Evolutionary conservation across 2,888 invertebrate genomes (phyloP).

Genomic region (Patella pellucida): DNA sequence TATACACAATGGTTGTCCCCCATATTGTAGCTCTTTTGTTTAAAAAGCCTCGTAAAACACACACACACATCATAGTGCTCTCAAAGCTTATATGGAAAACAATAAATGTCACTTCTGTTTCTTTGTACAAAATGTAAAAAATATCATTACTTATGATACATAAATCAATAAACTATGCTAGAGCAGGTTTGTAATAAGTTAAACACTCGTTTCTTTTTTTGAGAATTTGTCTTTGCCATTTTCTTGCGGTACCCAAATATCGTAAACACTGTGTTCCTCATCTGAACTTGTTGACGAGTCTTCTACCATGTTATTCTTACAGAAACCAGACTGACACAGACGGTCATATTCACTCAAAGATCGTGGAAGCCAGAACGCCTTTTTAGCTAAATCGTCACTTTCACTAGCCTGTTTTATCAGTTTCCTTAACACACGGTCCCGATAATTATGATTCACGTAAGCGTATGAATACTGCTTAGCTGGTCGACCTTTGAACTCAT

Average conservation of each 20-base stretch:
- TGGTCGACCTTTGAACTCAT: conserved; percentile 52
- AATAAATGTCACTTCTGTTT: no score
- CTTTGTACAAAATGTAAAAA: no score
- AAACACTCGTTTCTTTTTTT: conserved; percentile 69
- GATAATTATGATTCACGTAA: conserved; percentile 64
- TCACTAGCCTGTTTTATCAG: conserved; percentile 53
- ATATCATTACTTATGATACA: no score
- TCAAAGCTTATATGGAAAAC: no score
- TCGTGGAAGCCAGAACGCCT: conserved; percentile 60
- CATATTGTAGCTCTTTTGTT: no score
- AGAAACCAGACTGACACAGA: conserved; percentile 37
- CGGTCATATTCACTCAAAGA: conserved; percentile 50
- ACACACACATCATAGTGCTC: no score
- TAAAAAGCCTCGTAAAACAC: no score
- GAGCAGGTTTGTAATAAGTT: conserved; percentile 12
- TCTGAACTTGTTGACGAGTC: conserved; percentile 57
- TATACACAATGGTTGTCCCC: no score
- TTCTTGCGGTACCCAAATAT: conserved; percentile 63
- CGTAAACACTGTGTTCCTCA: conserved; percentile 55
- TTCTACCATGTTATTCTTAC: conserved; percentile 45
- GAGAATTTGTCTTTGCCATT: conserved; percentile 48
- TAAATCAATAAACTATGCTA: no score
- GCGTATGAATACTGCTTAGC: conserved; percentile 58
- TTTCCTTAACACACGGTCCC: conserved; percentile 60
- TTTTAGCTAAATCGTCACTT: conserved; percentile 45